Base-by-base conservation (phyloP, 2,113 vertebrate species). In the Tachysurus vachellii region DNA sequence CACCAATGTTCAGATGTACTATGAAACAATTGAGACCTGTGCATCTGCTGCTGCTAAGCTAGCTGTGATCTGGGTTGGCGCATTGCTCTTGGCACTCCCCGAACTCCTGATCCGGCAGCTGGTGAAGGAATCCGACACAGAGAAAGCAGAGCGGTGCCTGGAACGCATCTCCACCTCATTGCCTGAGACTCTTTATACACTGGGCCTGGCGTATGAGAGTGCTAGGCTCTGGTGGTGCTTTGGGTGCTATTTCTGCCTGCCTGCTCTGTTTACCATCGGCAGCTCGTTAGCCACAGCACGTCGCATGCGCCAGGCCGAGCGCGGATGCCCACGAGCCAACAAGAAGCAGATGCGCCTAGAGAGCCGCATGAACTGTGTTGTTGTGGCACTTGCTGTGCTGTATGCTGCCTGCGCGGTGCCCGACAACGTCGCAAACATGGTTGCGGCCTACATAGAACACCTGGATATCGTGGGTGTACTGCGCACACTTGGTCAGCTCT, bases 211-310 rank as follows among this genome's bases (percentile, higher is more conserved):
- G 5, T 99, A 99, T 0, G 97, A 99, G 1, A 96, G 98, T 0
- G 98, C 98, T 0, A 94, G 98, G 28, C 96, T 99, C 64, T 99
- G 98, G 98, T 99, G 98, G 98, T 99, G 97, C 88, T 99, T 99
- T 0, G 98, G 98, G 91, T 99, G 98, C 91, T 99, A 99, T 87
- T 99, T 99, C 73, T 99, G 98, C 88, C 91, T 99, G 87, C 98
- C 98, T 0, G 99, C 97, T 0, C 96, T 99, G 42, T 99, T 99
- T 94, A 99, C 98, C 85, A 99, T 99, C 16, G 97, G 97, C 10
- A 97, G 98, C 93, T 99, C 98, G 0, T 83, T 99, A 84, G 97
- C 98, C 80, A 99, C 98, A 0, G 98, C 98, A 0, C 95, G 97
- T 75, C 97, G 97, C 86, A 99, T 99, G 94, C 96, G 97, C 31